These are phyloP conservation scores for Diachasmimorpha longicaudata DNA, from an alignment of 1,140 invertebrate species.

Conservation along the genomic window DNA sequence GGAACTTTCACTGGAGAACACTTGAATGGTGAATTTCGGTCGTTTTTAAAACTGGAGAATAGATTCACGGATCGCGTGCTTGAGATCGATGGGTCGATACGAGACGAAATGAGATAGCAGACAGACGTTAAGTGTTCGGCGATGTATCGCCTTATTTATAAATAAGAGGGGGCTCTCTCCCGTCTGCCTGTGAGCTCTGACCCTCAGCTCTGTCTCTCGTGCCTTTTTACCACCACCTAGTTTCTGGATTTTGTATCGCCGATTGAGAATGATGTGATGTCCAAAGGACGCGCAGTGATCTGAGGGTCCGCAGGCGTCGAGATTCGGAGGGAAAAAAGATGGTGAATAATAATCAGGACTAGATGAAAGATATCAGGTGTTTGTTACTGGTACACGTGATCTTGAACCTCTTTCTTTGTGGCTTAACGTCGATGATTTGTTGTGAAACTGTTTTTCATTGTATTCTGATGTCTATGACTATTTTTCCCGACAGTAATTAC, in stretches of 20 bases:
- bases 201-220: slow-evolving; percentile 28
- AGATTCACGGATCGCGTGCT: background rate
- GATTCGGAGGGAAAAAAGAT: background rate
- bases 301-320: background rate
- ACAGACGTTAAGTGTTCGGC: slow-evolving; percentile 2
- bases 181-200: slow-evolving; percentile 37
- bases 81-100: background rate
- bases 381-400: background rate
- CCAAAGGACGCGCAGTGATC: background rate
- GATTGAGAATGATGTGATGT: slow-evolving; percentile 17
- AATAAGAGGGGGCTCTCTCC: slow-evolving; percentile 34
- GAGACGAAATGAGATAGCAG: slow-evolving; percentile 20
- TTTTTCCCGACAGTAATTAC: background rate
- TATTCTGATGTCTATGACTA: background rate
- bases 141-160: slow-evolving; percentile 35
- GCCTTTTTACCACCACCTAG: background rate
- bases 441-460: background rate
- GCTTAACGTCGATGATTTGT: background rate
- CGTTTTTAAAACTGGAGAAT: background rate
- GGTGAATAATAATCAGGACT: background rate
- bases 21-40: background rate
- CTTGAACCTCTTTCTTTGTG: background rate
- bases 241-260: slow-evolving; percentile 7
- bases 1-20: background rate
- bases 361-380: background rate